Conservation (phyloP, 2,113 vertebrate species). For the Melanerpes formicivorus region DNA sequence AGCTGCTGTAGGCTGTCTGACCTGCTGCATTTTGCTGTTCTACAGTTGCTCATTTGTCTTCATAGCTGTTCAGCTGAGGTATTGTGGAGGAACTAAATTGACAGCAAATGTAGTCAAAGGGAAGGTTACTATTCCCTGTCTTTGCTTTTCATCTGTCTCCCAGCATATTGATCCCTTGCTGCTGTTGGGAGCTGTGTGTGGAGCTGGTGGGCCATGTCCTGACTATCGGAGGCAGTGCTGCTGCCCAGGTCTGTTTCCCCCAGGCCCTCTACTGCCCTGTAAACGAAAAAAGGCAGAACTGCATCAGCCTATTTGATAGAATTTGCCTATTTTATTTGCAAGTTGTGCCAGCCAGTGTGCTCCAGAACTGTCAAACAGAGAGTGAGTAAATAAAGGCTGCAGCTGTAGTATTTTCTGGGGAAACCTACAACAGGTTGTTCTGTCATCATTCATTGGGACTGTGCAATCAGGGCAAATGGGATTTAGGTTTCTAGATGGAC, state of each 20-base stretch:
- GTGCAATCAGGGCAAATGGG: fast-evolving
- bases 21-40: neutral
- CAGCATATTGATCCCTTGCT: neutral
- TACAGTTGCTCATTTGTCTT: neutral
- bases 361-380: neutral
- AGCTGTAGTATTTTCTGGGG: neutral
- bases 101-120: neutral
- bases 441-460: neutral
- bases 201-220: neutral
- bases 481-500: neutral
- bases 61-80: neutral
- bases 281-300: neutral
- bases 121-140: neutral
- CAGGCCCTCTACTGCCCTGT: neutral
- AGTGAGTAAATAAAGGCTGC: neutral
- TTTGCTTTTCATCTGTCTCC: neutral
- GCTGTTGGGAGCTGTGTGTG: neutral
- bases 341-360: neutral
- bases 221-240: fast-evolving
- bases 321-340: neutral
- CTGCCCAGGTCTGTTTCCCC: neutral
- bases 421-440: neutral
- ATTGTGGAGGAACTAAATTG: neutral
- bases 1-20: neutral
- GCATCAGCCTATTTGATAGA: neutral